Conservation (phyloP, 2,797 vertebrate species). For the Setipinna tenuifilis region DNA sequence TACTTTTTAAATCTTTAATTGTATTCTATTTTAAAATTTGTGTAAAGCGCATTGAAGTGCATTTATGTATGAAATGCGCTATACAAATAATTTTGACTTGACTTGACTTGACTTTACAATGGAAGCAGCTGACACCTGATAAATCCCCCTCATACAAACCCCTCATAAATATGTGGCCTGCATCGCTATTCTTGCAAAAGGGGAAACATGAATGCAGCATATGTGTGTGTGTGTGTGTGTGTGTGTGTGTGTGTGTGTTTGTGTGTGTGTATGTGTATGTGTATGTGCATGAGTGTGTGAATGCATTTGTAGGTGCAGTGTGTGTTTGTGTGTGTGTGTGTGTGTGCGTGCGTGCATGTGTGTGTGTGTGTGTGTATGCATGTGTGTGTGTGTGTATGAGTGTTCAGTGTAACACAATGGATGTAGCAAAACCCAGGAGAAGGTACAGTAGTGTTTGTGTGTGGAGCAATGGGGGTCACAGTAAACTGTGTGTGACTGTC, state of each 20-base stretch:
- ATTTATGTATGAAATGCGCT: too few species aligned
- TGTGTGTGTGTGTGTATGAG: background rate
- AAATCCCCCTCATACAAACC: background rate
- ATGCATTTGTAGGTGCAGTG: background rate
- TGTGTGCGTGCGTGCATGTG: background rate
- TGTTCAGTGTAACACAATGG: background rate
- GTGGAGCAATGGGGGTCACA: too few species aligned
- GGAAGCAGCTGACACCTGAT: background rate
- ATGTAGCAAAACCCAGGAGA: too few species aligned
- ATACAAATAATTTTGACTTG: too few species aligned
- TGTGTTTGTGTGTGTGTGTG: background rate
- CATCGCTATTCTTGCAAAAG: background rate
- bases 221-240: background rate
- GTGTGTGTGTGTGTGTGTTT: too few species aligned
- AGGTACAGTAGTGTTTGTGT: too few species aligned
- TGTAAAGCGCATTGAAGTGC: too few species aligned
- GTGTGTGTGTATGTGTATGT: background rate
- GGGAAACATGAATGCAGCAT: background rate
- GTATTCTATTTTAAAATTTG: too few species aligned
- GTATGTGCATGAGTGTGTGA: background rate
- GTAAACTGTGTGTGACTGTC: background rate
- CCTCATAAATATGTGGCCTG: background rate
- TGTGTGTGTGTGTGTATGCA: background rate
- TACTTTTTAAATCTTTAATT: too few species aligned
- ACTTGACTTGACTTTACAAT: too few species aligned